Percentiles rank a stretch among this genome's conserved stretches.
These are phyloP conservation scores for Cyphomyrus discorhynchus DNA, from an alignment of 2,113 vertebrate genomes.

Conservation along the genomic window DNA sequence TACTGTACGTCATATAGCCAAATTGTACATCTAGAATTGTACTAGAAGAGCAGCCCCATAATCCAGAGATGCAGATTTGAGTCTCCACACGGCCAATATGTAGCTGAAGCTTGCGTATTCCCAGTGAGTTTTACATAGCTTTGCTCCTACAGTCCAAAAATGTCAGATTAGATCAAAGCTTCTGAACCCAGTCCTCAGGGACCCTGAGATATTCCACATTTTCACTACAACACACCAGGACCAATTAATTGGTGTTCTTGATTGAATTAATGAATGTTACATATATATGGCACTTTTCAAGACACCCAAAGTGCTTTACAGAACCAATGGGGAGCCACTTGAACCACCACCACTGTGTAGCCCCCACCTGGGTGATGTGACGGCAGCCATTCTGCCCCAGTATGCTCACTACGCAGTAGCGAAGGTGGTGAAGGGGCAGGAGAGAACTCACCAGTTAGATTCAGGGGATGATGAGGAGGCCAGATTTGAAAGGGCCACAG, in stretches of 20 bases:
- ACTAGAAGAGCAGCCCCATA: background rate
- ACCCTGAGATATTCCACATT: background rate
- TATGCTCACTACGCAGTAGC: too few species aligned
- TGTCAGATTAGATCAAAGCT: background rate
- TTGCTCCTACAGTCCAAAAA: background rate
- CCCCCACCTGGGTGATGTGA: too few species aligned
- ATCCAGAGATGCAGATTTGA: background rate
- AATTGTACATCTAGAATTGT: background rate
- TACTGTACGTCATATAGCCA: background rate
- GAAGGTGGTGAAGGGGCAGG: too few species aligned
- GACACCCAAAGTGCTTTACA: too few species aligned
- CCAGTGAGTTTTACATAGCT: background rate
- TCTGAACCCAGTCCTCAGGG: background rate
- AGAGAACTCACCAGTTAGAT: too few species aligned
- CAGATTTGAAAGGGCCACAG: too few species aligned
- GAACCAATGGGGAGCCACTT: too few species aligned
- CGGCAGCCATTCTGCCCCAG: too few species aligned
- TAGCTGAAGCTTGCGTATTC: background rate
- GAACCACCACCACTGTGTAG: too few species aligned
- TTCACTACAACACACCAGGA: background rate
- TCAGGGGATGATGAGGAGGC: too few species aligned
- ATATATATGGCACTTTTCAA: too few species aligned
- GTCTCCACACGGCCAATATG: background rate
- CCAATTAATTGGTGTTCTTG: background rate
- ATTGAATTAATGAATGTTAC: background rate